phyloP scores from a whole-genome alignment of 2,113 vertebrate genomes.

The Gallinago media region DNA sequence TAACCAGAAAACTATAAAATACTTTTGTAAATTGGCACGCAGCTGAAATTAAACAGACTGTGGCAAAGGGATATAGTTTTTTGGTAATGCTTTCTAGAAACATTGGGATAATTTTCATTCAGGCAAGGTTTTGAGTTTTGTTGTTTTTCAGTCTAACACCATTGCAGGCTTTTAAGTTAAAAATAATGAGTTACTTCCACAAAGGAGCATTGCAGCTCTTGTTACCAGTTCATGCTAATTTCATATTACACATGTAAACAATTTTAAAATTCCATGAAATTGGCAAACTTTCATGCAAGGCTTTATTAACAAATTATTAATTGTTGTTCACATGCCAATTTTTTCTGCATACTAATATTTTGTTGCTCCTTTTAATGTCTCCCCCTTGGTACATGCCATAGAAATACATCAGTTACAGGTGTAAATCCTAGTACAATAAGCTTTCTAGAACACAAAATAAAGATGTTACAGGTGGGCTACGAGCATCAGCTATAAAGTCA shows the following conservation, averaged over 20 bases:
- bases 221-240: background rate
- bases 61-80: conserved; percentile 53
- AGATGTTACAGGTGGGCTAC: background rate
- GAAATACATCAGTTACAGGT: background rate
- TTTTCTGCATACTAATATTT: background rate
- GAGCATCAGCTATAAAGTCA: background rate
- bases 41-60: conserved; percentile 64
- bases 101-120: conserved; percentile 12
- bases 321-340: background rate
- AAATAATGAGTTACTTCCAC: conserved; percentile 4
- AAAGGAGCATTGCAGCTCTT: conserved; percentile 3
- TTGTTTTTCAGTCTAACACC: conserved; percentile 33
- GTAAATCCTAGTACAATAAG: background rate
- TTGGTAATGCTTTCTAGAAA: conserved; percentile 59
- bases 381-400: background rate
- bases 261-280: background rate
- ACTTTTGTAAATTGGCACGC: conserved; percentile 47
- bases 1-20: conserved; percentile 64
- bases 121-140: background rate
- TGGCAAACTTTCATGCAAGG: background rate
- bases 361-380: background rate
- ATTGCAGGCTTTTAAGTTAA: conserved; percentile 16
- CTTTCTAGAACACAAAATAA: background rate
- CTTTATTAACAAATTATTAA: background rate
- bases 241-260: background rate